These are phyloP conservation scores for Botia almorhae DNA, from an alignment of 2,797 vertebrate genomes.

Conservation along the genomic window DNA sequence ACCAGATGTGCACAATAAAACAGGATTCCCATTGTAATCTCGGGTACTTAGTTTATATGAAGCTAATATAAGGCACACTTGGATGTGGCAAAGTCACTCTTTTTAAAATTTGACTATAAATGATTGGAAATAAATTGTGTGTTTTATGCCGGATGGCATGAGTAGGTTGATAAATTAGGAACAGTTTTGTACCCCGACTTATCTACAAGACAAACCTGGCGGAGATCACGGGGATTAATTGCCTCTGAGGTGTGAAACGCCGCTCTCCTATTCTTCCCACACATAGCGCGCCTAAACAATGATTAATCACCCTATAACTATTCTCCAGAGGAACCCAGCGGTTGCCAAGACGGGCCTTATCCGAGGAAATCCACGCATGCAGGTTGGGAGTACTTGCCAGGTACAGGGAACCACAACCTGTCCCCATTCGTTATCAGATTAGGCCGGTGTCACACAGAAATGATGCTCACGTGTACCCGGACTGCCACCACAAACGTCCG, in stretches of 20 bases:
- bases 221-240: conserved; percentile 99
- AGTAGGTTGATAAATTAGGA: conserved; percentile 99
- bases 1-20: conserved; percentile 99
- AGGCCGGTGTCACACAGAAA: conserved; percentile 91
- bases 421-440: conserved; percentile 99
- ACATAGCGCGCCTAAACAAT: conserved; percentile 99
- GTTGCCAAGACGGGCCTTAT: conserved; percentile 99
- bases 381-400: conserved; percentile 82
- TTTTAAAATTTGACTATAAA: conserved; percentile 99
- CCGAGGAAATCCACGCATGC: conserved; percentile 92
- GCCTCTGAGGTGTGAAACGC: conserved; percentile 99
- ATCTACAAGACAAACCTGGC: conserved; percentile 99
- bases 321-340: conserved; percentile 94
- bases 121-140: conserved; percentile 99
- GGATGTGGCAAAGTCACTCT: conserved; percentile 99
- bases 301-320: conserved; percentile 99
- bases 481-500: conserved; percentile 53
- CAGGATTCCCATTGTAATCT: conserved; percentile 99
- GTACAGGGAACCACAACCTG: conserved; percentile 90
- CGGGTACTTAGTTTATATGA: conserved; percentile 99
- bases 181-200: conserved; percentile 99
- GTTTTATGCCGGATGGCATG: conserved; percentile 99
- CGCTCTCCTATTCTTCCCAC: conserved; percentile 96
- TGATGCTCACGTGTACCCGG: conserved; percentile 64
- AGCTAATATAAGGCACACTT: conserved; percentile 98